phyloP scores from a whole-genome alignment of 2,888 invertebrate species.

The Trachelus iudaicus region DNA sequence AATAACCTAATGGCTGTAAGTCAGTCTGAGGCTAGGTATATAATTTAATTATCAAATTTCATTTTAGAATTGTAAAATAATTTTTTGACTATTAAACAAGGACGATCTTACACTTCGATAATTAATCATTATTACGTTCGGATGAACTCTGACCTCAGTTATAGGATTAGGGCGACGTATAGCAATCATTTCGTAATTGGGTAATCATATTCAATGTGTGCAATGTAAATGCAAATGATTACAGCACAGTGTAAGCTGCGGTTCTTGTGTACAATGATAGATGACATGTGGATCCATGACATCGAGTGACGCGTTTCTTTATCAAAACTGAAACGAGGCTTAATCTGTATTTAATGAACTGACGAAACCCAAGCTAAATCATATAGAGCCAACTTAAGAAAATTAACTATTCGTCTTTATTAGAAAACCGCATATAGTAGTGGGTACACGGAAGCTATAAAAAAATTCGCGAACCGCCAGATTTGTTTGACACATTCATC shows the following conservation, averaged over 20 bases:
- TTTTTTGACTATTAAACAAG: background rate
- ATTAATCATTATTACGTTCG: background rate
- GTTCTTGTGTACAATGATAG: background rate
- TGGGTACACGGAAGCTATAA: background rate
- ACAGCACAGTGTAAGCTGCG: background rate
- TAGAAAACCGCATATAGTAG: background rate
- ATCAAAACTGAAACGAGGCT: background rate
- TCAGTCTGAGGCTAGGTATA: background rate
- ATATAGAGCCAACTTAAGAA: background rate
- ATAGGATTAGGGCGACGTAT: background rate
- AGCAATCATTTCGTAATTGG: background rate
- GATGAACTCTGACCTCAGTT: background rate
- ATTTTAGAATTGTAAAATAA: background rate
- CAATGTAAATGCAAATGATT: background rate
- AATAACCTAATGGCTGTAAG: background rate
- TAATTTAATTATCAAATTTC: background rate
- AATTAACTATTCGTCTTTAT: background rate
- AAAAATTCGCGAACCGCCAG: background rate
- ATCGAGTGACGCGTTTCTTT: background rate
- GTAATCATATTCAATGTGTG: background rate
- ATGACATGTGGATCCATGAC: background rate
- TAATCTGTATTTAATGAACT: background rate
- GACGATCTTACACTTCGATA: background rate
- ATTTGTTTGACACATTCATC: too few relatives aligned
- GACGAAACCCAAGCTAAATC: background rate